A percentile compares a stretch with the other conserved stretches of the same genome.
Evolutionary conservation across 2,797 vertebrate genomes (phyloP).

Genomic region (Enteromius afrohamiltoni): DNA sequence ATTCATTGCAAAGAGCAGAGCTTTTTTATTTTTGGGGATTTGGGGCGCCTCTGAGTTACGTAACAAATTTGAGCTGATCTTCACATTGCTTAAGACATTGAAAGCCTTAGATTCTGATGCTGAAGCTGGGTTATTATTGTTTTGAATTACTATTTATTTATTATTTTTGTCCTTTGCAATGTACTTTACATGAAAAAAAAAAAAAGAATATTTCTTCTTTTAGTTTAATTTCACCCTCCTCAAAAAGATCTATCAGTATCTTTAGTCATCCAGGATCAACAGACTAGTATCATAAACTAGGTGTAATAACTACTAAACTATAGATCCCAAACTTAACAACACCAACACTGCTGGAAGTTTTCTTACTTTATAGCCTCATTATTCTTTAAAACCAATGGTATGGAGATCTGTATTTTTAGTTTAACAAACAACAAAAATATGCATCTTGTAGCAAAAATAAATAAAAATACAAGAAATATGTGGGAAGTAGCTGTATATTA

Average conservation of each 20-base stretch:
- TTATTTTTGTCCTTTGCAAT: neutral
- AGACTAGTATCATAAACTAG: neutral
- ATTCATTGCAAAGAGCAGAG: neutral
- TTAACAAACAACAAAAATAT: conserved; percentile 9
- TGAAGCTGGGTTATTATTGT: neutral
- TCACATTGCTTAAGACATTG: neutral
- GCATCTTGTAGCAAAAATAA: neutral
- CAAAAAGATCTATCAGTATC: neutral
- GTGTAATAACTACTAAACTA: conserved; percentile 18
- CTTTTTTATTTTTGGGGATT: conserved; percentile 1
- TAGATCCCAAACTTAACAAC: neutral
- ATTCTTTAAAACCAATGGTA: neutral
- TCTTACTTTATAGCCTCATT: neutral
- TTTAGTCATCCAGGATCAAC: neutral
- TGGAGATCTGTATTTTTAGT: neutral
- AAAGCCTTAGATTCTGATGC: neutral
- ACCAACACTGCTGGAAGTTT: neutral
- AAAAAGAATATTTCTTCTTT: neutral
- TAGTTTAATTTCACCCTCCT: neutral
- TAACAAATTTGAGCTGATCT: conserved; percentile 7
- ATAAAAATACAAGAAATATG: too few species aligned
- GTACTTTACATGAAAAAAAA: neutral
- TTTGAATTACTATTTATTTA: neutral
- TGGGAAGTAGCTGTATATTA: neutral
- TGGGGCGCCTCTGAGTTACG: conserved; percentile 36